A percentile compares a stretch with the other conserved stretches of the same genome.
Evolutionary conservation across 2,797 vertebrate genomes (phyloP).

Genomic region (Melanotaenia pygmaea): DNA sequence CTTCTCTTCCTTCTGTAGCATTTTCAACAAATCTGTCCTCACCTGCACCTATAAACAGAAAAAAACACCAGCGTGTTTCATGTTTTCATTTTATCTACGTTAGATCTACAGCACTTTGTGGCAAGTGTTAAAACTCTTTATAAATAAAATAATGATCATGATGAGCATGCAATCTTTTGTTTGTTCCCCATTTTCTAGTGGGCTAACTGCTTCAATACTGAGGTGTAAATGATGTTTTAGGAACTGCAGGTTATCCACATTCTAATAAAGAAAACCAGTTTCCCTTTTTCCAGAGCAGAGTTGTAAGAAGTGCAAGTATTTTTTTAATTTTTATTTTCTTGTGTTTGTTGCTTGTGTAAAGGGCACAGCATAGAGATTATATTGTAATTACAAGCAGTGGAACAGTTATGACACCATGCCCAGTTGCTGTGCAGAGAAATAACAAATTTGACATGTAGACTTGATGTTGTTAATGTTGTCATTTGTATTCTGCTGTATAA

Average conservation of each 20-base stretch:
- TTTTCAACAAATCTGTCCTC: background rate
- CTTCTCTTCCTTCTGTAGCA: conserved; percentile 8
- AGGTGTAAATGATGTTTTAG: conserved; percentile 24
- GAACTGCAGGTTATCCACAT: conserved; percentile 8
- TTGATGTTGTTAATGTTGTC: conserved; percentile 41
- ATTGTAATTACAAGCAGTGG: conserved; percentile 7
- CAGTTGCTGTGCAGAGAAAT: conserved; percentile 39
- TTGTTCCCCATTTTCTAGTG: conserved; percentile 21
- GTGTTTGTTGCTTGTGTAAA: conserved; percentile 3
- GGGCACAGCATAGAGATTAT: background rate
- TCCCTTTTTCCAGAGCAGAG: conserved; percentile 4
- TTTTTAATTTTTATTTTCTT: conserved; percentile 9
- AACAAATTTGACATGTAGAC: conserved; percentile 25
- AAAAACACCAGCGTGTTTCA: background rate
- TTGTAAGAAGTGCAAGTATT: conserved; percentile 17
- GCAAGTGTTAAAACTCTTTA: too few species aligned
- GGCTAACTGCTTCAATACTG: background rate
- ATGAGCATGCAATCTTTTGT: background rate
- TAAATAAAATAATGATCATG: too few species aligned
- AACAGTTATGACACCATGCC: background rate
- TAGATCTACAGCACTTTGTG: too few species aligned
- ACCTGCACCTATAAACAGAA: conserved; percentile 17
- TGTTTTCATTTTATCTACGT: too few species aligned
- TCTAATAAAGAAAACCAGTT: conserved; percentile 11
- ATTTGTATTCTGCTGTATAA: conserved; percentile 53